phyloP scores from a whole-genome alignment of 2,797 vertebrate genomes.

The Sebastes diaconus region DNA sequence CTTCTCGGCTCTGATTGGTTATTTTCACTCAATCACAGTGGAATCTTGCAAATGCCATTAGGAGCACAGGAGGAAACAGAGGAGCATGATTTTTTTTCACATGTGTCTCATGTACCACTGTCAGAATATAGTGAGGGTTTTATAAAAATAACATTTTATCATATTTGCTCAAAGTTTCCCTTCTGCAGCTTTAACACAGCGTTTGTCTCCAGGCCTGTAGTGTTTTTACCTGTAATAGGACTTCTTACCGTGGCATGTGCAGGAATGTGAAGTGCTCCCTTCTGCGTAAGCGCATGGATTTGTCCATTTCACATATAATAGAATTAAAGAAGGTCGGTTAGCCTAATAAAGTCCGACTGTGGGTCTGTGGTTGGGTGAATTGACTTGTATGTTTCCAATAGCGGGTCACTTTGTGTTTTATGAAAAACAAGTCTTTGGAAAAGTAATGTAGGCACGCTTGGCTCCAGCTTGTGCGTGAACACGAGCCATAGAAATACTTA shows the following conservation, averaged over 20 bases:
- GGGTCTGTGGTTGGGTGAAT: conserved; percentile 55
- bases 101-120: background rate
- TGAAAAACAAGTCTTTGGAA: conserved; percentile 73
- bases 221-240: conserved; percentile 41
- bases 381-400: conserved; percentile 72
- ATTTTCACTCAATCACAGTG: background rate
- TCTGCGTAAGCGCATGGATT: conserved; percentile 50
- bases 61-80: too few relatives aligned
- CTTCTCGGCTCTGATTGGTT: background rate
- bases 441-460: conserved; percentile 66
- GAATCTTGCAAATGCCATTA: too few relatives aligned
- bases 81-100: background rate
- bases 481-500: conserved; percentile 49
- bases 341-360: conserved; percentile 65
- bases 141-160: background rate
- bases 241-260: conserved; percentile 42
- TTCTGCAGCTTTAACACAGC: background rate
- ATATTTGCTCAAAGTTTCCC: background rate
- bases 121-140: background rate
- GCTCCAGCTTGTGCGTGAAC: conserved; percentile 45
- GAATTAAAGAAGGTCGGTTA: conserved; percentile 64
- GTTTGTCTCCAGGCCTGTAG: conserved; percentile 18
- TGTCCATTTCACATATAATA: conserved; percentile 68
- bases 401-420: conserved; percentile 72
- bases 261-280: conserved; percentile 49